Conservation (phyloP, 2,888 invertebrate genomes). For the Parapristionchus giblindavisi region DNA sequence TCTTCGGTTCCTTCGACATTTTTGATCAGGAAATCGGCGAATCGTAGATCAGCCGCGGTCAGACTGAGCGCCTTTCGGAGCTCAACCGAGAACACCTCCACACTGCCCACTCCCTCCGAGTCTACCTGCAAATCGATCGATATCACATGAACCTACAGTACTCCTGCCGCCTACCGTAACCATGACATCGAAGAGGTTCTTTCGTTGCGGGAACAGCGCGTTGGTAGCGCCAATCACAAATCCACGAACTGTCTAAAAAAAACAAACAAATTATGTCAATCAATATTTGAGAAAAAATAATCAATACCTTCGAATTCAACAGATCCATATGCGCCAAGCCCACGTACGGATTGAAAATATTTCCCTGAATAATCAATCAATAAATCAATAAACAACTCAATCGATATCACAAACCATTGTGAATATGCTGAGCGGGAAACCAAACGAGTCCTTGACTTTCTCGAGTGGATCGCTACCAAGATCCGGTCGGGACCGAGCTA, state of each 20-base stretch:
- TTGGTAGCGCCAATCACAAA: slow-evolving; percentile 94
- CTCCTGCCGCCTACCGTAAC: slow-evolving; percentile 80
- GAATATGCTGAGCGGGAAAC: slow-evolving; percentile 87
- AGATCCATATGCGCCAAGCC: slow-evolving; percentile 93
- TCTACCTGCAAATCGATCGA: slow-evolving; percentile 50
- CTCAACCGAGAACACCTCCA: slow-evolving; percentile 84
- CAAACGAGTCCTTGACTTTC: slow-evolving; percentile 77
- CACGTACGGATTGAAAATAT: slow-evolving; percentile 92
- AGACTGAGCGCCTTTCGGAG: slow-evolving; percentile 84
- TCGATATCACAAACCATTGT: slow-evolving; percentile 75
- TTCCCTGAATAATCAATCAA: slow-evolving; percentile 76
- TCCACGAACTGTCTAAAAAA: slow-evolving; percentile 62
- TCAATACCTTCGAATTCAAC: slow-evolving; percentile 77
- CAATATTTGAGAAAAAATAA: background rate
- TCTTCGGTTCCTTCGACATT: slow-evolving; percentile 75
- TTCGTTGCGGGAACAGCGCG: slow-evolving; percentile 94
- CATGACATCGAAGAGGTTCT: slow-evolving; percentile 88
- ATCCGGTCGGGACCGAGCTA: background rate
- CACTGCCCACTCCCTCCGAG: slow-evolving; percentile 82
- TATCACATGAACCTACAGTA: background rate
- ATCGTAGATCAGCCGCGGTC: slow-evolving; percentile 92
- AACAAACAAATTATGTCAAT: background rate
- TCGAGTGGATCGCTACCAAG: slow-evolving; percentile 34
- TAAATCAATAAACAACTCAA: background rate
- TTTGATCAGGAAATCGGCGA: slow-evolving; percentile 87